Conservation (phyloP, 1,140 invertebrate species). For the Drosophila lacertosa region DNA sequence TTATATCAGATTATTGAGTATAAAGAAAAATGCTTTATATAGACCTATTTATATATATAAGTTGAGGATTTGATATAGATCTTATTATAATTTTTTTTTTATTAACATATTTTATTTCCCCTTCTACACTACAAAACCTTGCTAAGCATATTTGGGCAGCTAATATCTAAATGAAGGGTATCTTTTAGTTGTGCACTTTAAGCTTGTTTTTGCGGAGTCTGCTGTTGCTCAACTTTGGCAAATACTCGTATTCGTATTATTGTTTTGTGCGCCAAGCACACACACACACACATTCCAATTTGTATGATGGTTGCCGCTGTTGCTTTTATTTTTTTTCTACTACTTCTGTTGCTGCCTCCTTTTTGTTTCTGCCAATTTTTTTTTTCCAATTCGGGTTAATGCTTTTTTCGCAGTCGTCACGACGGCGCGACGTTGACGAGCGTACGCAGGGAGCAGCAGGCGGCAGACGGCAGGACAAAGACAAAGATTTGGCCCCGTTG, state of each 20-base stretch:
- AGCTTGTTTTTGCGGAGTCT: background rate
- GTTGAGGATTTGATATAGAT: too few species aligned
- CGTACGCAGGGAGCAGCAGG: slow-evolving; percentile 35
- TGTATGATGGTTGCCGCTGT: slow-evolving; percentile 24
- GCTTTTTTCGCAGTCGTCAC: slow-evolving; percentile 77
- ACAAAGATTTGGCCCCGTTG: slow-evolving; percentile 29
- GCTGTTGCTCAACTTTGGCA: slow-evolving; percentile 42
- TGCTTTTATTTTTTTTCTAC: slow-evolving; percentile 26
- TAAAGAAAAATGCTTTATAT: too few species aligned
- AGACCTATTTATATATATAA: too few species aligned
- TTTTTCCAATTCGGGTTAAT: slow-evolving; percentile 75
- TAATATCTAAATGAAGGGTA: background rate
- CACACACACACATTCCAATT: slow-evolving; percentile 29
- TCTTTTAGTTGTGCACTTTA: too few species aligned
- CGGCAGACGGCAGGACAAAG: background rate
- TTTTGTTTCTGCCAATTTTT: slow-evolving; percentile 16
- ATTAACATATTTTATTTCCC: too few species aligned
- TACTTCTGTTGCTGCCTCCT: slow-evolving; percentile 12
- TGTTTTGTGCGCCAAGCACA: slow-evolving; percentile 30
- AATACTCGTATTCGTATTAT: slow-evolving; percentile 37
- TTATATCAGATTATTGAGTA: too few species aligned
- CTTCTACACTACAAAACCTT: background rate
- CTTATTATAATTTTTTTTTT: too few species aligned
- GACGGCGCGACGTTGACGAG: slow-evolving; percentile 45
- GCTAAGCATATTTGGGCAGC: background rate